These are phyloP conservation scores for Merluccius polli DNA, from an alignment of 2,797 vertebrate species.

Conservation along the genomic window DNA sequence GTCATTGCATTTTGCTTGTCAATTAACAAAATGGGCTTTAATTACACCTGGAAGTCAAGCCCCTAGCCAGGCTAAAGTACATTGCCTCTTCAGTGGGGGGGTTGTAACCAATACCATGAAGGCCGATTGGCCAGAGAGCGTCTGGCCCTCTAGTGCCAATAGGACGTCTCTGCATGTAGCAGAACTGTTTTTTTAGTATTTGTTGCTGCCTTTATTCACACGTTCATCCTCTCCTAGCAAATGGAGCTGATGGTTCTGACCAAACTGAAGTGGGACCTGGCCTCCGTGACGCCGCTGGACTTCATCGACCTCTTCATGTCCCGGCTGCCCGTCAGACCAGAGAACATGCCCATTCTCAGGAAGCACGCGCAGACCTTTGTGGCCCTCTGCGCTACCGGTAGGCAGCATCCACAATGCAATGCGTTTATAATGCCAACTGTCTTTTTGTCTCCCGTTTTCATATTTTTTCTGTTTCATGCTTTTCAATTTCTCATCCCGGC, in stretches of 20 bases:
- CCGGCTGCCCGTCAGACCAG: conserved; percentile 83
- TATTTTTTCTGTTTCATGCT: too few species aligned
- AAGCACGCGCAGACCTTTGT: conserved; percentile 95
- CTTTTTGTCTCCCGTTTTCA: background rate
- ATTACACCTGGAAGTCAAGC: too few species aligned
- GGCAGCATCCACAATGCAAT: conserved; percentile 22
- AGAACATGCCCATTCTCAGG: conserved; percentile 84
- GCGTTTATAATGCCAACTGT: background rate
- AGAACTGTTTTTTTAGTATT: background rate
- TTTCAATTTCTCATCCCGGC: too few species aligned
- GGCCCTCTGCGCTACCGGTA: conserved; percentile 94
- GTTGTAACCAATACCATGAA: background rate
- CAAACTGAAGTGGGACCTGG: conserved; percentile 95
- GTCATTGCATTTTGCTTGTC: background rate
- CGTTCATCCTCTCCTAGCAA: conserved; percentile 65
- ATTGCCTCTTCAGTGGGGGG: too few species aligned
- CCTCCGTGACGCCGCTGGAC: conserved; percentile 88
- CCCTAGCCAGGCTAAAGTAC: too few species aligned
- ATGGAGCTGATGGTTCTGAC: conserved; percentile 92
- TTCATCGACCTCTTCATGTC: conserved; percentile 94
- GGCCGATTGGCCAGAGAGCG: background rate
- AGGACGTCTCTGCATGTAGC: conserved; percentile 1
- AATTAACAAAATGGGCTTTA: background rate
- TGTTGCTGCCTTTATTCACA: too few species aligned
- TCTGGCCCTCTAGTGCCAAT: conserved; percentile 15